Evolutionary conservation across 2,113 vertebrate species (phyloP).

Genomic region (Orcinus orca): DNA sequence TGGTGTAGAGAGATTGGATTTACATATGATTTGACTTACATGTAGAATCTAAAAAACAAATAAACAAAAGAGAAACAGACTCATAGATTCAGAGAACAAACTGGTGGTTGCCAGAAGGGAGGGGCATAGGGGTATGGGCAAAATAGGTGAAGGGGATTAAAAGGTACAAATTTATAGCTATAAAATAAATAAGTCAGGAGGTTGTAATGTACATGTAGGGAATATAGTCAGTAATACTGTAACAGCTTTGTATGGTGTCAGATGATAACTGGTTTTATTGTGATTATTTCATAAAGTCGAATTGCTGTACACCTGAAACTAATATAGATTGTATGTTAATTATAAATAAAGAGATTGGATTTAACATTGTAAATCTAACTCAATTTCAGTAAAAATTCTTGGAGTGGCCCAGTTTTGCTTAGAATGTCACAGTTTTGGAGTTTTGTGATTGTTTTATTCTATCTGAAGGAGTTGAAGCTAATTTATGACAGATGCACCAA

Average conservation of each 20-base stretch:
- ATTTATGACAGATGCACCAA: neutral
- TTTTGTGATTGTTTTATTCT: neutral
- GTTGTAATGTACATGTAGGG: neutral
- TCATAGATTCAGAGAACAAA: neutral
- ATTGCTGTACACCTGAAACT: neutral
- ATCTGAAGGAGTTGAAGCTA: neutral
- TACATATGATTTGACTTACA: neutral
- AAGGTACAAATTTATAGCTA: neutral
- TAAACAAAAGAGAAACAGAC: neutral
- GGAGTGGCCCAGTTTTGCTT: neutral
- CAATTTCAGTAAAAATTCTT: neutral
- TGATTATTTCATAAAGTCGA: rapidly evolving
- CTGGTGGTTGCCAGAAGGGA: neutral
- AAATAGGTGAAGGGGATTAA: neutral
- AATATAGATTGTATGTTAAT: neutral
- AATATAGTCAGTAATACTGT: neutral
- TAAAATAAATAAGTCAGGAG: neutral
- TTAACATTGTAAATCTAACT: neutral
- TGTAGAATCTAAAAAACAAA: neutral
- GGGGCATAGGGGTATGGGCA: too few relatives aligned
- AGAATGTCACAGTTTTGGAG: neutral
- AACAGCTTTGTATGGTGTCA: neutral
- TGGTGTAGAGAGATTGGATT: neutral
- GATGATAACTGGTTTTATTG: neutral
- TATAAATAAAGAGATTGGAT: neutral